These are phyloP conservation scores for Drosophila nr. fundita DNA, from an alignment of 2,888 invertebrate species.

Conservation along the genomic window DNA sequence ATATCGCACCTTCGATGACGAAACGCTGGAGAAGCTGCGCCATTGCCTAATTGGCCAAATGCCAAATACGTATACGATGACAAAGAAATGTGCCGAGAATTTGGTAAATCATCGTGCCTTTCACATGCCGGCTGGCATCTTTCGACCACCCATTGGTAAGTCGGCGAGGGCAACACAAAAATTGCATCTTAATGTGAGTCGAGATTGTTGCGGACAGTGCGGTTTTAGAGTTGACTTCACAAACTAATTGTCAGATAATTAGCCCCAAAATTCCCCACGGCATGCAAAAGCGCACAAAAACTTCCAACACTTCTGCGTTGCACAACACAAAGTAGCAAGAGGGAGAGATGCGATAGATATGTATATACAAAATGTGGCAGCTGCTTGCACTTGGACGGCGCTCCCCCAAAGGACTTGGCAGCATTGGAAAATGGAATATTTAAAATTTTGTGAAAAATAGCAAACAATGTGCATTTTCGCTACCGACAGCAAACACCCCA, in stretches of 20 bases:
- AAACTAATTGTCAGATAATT: conserved; percentile 82
- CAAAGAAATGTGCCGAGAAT: conserved; percentile 85
- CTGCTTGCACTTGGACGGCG: conserved; percentile 35
- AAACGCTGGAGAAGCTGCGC: conserved; percentile 83
- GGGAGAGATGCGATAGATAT: conserved; percentile 10
- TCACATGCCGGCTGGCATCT: conserved; percentile 84
- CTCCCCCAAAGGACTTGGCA: conserved; percentile 48
- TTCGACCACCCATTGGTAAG: conserved; percentile 85
- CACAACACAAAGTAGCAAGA: conserved; percentile 9
- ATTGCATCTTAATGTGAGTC: conserved; percentile 20
- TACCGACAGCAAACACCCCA: conserved; percentile 25
- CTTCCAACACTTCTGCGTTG: conserved; percentile 33
- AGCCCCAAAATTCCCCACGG: conserved; percentile 69
- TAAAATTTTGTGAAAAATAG: conserved; percentile 72
- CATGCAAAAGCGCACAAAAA: conserved; percentile 27
- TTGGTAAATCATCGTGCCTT: conserved; percentile 84
- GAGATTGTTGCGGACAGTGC: conserved; percentile 42
- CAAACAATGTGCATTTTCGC: conserved; percentile 59
- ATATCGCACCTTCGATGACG: conserved; percentile 83
- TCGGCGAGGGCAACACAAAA: not conserved
- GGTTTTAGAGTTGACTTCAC: conserved; percentile 72
- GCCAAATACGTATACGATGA: conserved; percentile 85
- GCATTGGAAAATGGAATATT: conserved; percentile 62
- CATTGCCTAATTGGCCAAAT: conserved; percentile 84
- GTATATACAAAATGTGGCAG: conserved; percentile 36